These are phyloP conservation scores for Perizoma affinitatum DNA, from an alignment of 2,888 invertebrate genomes.

Conservation along the genomic window DNA sequence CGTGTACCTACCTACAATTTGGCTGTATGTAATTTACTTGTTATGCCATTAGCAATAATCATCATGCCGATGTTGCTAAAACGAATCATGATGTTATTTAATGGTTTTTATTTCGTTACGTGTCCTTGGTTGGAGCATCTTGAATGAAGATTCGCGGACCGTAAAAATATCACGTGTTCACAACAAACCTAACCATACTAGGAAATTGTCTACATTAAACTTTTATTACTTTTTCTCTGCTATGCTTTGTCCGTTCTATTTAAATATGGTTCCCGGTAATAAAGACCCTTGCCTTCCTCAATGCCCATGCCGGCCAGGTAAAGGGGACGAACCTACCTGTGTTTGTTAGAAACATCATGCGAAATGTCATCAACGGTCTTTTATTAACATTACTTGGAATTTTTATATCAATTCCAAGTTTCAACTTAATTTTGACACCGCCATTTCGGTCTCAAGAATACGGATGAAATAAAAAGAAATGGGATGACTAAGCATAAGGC, in stretches of 20 bases:
- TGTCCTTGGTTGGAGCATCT: slow-evolving; percentile 66
- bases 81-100: slow-evolving; percentile 47
- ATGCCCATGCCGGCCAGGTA: slow-evolving; percentile 68
- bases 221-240: slow-evolving; percentile 38
- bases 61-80: slow-evolving; percentile 15
- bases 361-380: slow-evolving; percentile 47
- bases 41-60: slow-evolving; percentile 1
- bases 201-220: slow-evolving; percentile 13
- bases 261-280: slow-evolving; percentile 69
- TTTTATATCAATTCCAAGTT: slow-evolving; percentile 34
- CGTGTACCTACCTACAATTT: slow-evolving; percentile 8
- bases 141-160: slow-evolving; percentile 61
- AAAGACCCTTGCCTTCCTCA: slow-evolving; percentile 68
- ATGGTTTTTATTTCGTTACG: slow-evolving; percentile 53
- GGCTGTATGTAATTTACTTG: slow-evolving; percentile 8
- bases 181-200: slow-evolving; percentile 39
- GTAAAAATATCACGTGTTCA: slow-evolving; percentile 61
- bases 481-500: slow-evolving; percentile 78
- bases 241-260: slow-evolving; percentile 65
- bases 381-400: slow-evolving; percentile 38
- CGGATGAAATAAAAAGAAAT: slow-evolving; percentile 70
- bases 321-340: slow-evolving; percentile 72
- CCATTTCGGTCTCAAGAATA: slow-evolving; percentile 59
- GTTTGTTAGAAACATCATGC: slow-evolving; percentile 61
- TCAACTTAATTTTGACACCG: slow-evolving; percentile 40